These are phyloP conservation scores for Drosophila helvetica DNA, from an alignment of 2,888 invertebrate genomes.

Conservation along the genomic window DNA sequence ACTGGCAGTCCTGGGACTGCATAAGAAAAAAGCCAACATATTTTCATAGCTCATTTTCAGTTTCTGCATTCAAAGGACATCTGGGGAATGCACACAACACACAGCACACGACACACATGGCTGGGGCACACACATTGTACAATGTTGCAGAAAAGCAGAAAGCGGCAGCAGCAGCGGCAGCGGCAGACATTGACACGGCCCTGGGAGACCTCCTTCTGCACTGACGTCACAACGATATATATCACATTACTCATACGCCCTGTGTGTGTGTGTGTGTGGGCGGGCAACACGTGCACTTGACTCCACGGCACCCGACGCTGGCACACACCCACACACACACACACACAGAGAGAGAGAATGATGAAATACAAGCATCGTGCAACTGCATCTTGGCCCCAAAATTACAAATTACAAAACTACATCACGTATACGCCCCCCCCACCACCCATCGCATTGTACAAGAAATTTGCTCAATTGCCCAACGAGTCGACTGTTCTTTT, in stretches of 20 bases:
- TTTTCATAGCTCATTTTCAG: slow-evolving; percentile 47
- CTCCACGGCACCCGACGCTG: slow-evolving; percentile 14
- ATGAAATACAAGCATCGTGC: no score
- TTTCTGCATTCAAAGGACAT: slow-evolving; percentile 8
- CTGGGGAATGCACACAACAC: slow-evolving; percentile 32
- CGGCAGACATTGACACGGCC: slow-evolving; percentile 44
- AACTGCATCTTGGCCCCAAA: slow-evolving; percentile 42
- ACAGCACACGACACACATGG: neutral
- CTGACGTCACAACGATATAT: slow-evolving; percentile 62
- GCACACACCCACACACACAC: neutral
- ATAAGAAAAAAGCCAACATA: slow-evolving; percentile 32
- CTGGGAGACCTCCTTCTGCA: slow-evolving; percentile 21
- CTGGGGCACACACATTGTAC: neutral
- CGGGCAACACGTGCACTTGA: slow-evolving; percentile 51
- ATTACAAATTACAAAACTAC: slow-evolving; percentile 28
- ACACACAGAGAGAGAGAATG: no score
- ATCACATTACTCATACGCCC: slow-evolving; percentile 50
- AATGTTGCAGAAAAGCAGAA: neutral
- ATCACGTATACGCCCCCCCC: slow-evolving; percentile 60
- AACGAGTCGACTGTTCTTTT: neutral
- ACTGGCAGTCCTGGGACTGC: slow-evolving; percentile 25
- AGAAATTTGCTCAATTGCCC: slow-evolving; percentile 14
- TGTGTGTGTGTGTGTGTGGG: neutral
- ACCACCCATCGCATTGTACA: slow-evolving; percentile 27
- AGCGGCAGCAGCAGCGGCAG: neutral